Conservation (phyloP, 2,113 vertebrate species). For the Leucosticte australis region DNA sequence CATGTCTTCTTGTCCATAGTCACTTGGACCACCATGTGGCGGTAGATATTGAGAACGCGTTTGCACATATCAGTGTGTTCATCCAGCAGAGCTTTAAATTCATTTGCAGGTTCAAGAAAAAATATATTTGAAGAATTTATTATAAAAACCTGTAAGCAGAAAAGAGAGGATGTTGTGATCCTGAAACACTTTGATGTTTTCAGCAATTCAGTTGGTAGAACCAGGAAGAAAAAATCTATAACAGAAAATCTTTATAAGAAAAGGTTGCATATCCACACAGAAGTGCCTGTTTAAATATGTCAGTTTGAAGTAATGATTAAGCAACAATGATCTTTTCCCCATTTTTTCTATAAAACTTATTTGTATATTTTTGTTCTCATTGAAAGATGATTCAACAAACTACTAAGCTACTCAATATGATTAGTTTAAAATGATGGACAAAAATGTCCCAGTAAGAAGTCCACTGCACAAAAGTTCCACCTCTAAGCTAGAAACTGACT, state of each 20-base stretch:
- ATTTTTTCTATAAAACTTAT: not conserved
- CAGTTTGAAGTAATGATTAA: not conserved
- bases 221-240: not conserved
- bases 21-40: conserved; percentile 96
- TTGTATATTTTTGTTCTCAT: not conserved
- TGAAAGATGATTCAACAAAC: not conserved
- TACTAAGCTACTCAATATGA: not conserved
- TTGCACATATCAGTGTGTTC: conserved; percentile 99
- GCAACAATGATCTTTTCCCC: not conserved
- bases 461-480: not conserved
- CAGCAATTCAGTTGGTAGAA: not conserved
- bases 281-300: not conserved
- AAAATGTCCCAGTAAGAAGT: not conserved
- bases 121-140: conserved; percentile 97
- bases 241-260: not conserved
- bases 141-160: conserved; percentile 87
- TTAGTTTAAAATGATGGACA: not conserved
- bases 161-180: not conserved
- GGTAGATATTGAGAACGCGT: conserved; percentile 97
- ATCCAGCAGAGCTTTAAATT: conserved; percentile 91
- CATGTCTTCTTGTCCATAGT: conserved; percentile 99
- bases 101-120: conserved; percentile 95
- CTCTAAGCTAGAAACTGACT: not conserved
- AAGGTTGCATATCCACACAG: not conserved
- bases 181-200: not conserved